A percentile compares a stretch with the other conserved stretches of the same genome.
phyloP scores from a whole-genome alignment of 2,888 invertebrate genomes.

The Drosophila dives region DNA sequence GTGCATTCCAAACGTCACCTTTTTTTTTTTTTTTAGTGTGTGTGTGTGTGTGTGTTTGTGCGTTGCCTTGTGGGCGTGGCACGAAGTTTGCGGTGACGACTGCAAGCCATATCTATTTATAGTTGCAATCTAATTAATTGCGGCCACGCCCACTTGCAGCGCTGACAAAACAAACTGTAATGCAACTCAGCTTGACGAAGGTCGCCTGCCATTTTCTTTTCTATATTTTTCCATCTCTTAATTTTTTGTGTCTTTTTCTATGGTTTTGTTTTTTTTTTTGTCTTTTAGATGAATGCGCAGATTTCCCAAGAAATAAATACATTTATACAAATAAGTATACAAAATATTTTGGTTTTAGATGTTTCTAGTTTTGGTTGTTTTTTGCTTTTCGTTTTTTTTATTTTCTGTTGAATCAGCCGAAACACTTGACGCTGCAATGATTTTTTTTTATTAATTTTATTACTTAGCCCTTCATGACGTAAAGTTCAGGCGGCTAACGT shows the following conservation, averaged over 20 bases:
- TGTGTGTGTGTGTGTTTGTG: background rate
- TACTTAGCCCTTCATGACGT: conserved; percentile 42
- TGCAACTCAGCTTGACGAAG: conserved; percentile 68
- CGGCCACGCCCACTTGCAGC: conserved; percentile 69
- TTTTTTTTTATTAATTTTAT: conserved; percentile 4
- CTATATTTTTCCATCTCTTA: conserved; percentile 6
- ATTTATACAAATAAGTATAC: background rate
- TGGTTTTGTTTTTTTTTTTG: conserved; percentile 24
- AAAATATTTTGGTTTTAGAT: conserved; percentile 54
- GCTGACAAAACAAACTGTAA: conserved; percentile 74
- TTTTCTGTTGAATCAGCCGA: conserved; percentile 70
- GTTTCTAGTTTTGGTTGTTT: conserved; percentile 21
- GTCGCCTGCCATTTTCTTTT: conserved; percentile 52
- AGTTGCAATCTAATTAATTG: conserved; percentile 79
- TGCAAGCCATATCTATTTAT: conserved; percentile 67
- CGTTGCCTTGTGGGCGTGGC: conserved; percentile 63
- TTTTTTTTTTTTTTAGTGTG: background rate
- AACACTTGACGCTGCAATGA: conserved; percentile 70
- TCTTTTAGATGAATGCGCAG: conserved; percentile 75
- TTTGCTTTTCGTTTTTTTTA: conserved; percentile 19
- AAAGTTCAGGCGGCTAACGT: conserved; percentile 54
- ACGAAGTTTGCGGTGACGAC: conserved; percentile 40
- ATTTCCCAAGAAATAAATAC: conserved; percentile 68
- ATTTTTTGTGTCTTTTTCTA: conserved; percentile 13
- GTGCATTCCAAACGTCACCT: conserved; percentile 76